A percentile compares a stretch with the other conserved stretches of the same genome.
Conservation (phyloP, 2,797 vertebrate genomes). For the Acipenser transmontanus region DNA sequence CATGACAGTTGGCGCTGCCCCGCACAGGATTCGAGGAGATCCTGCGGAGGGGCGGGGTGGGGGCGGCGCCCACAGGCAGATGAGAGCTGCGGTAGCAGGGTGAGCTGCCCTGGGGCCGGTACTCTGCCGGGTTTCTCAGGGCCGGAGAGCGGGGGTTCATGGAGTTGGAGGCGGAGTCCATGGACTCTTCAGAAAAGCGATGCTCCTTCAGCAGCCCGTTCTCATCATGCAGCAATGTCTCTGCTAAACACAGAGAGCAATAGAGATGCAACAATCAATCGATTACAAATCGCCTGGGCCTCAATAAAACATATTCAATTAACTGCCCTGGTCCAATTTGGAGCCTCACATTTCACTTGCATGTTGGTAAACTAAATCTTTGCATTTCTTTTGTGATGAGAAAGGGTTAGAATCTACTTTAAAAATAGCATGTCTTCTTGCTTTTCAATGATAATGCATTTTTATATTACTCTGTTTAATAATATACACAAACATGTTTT, state of each 20-base stretch:
- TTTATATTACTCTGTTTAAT: no score
- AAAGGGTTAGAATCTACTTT: no score
- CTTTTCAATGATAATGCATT: no score
- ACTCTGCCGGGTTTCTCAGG: constrained; percentile 56
- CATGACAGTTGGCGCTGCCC: constrained; percentile 42
- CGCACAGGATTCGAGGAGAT: constrained; percentile 56
- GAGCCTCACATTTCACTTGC: no score
- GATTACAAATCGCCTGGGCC: no score
- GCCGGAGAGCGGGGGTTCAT: constrained; percentile 60
- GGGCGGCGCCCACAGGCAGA: constrained; percentile 41
- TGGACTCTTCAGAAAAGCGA: constrained; percentile 62
- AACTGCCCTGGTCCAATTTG: no score
- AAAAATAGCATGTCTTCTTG: no score
- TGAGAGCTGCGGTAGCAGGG: constrained; percentile 52
- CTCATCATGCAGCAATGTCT: constrained; percentile 71
- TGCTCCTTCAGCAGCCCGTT: constrained; percentile 71
- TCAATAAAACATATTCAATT: no score
- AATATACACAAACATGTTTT: no score
- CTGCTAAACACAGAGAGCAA: constrained; percentile 53
- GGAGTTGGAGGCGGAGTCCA: constrained; percentile 77
- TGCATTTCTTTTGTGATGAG: no score
- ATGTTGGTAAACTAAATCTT: no score
- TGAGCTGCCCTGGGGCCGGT: constrained; percentile 50
- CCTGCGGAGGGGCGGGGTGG: constrained; percentile 49
- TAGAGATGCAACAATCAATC: no score